A percentile compares a stretch with the other conserved stretches of the same genome.
Conservation (phyloP, 2,888 invertebrate genomes). For the Stegophylla sp. region DNA sequence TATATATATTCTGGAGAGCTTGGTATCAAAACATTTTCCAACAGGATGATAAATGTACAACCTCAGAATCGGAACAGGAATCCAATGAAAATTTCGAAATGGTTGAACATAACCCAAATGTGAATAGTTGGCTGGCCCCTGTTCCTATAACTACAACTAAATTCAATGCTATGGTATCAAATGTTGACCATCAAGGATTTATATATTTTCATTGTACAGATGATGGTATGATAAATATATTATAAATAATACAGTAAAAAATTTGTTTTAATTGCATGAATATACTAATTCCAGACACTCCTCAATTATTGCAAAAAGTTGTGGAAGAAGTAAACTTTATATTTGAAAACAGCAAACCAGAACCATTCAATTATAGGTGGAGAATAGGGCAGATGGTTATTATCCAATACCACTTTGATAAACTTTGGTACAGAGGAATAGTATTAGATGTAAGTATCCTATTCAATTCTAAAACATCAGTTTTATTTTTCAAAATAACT, state of each 20-base stretch:
- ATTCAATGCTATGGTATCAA: not conserved
- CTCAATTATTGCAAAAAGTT: not conserved
- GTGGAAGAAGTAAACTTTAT: not conserved
- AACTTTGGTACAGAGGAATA: constrained; percentile 75
- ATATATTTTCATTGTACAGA: not conserved
- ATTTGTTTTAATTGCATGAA: not conserved
- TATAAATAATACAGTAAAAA: not conserved
- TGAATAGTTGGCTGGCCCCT: constrained; percentile 33
- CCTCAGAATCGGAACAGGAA: not conserved
- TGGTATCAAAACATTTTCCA: constrained; percentile 35
- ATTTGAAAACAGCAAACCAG: constrained; percentile 63
- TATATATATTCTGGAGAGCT: constrained; percentile 7
- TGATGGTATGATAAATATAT: constrained; percentile 1
- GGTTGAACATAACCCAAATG: not conserved
- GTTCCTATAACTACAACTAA: not conserved
- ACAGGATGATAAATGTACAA: constrained; percentile 21
- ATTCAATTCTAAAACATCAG: constrained; percentile 17
- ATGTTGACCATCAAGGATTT: constrained; percentile 10
- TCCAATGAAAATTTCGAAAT: not conserved
- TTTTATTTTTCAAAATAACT: no score
- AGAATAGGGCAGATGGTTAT: constrained; percentile 73
- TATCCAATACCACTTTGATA: constrained; percentile 73
- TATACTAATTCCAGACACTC: constrained; percentile 5
- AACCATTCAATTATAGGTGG: constrained; percentile 69
- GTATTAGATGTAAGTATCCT: constrained; percentile 68